Percentiles rank a stretch among this genome's conserved stretches.
Evolutionary conservation across 2,888 invertebrate genomes (phyloP).

Genomic region (Trissolcus japonicus): DNA sequence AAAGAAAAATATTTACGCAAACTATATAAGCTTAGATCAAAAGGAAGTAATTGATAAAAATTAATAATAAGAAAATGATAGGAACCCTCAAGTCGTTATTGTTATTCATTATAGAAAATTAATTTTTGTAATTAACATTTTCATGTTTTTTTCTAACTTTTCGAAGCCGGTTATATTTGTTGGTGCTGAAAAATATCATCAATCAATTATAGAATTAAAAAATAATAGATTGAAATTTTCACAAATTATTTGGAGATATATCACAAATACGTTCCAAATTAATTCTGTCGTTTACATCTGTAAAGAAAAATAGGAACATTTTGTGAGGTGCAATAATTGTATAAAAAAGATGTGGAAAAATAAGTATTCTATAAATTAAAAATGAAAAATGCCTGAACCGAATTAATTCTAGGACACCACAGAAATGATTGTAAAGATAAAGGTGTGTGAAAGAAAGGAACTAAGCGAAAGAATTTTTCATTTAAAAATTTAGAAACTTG

Average conservation of each 20-base stretch:
- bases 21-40: background rate
- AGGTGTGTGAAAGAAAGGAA: background rate
- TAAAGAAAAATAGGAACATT: conserved; percentile 20
- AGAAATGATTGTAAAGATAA: background rate
- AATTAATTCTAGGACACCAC: conserved; percentile 8
- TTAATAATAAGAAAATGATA: background rate
- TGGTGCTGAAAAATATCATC: no score
- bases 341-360: conserved; percentile 20
- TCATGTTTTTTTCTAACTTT: background rate
- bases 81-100: background rate
- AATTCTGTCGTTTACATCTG: conserved; percentile 15
- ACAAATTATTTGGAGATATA: background rate
- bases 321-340: conserved; percentile 36
- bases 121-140: conserved; percentile 5
- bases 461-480: conserved; percentile 1
- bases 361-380: conserved; percentile 18
- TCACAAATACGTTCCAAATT: conserved; percentile 27
- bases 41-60: background rate
- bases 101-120: background rate
- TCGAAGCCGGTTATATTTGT: background rate
- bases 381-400: conserved; percentile 21
- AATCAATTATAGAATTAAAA: no score
- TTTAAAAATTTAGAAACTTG: conserved; percentile 16
- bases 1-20: background rate
- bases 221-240: background rate